Evolutionary conservation across 1,140 invertebrate genomes (phyloP), one percentile per base, ranked within the genome.

Genomic region (Drosophila ironensis): DNA sequence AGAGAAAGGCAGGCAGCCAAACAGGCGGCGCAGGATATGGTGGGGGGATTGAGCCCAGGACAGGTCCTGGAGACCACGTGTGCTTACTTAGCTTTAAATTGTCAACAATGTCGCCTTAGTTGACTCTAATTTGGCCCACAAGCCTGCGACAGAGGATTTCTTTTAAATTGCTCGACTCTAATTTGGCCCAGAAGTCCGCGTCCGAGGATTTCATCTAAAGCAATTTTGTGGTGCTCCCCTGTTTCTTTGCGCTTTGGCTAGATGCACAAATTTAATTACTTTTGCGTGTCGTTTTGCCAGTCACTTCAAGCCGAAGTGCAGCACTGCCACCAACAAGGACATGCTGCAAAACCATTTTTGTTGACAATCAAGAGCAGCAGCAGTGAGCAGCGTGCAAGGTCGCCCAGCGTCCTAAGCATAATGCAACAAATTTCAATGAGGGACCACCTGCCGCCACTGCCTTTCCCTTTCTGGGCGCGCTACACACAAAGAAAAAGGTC

Each of bases 401-500:
- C 77, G 60, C 63, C 48, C 42, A 82, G 67, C 77, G 68, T 72
- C 41, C 66, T 54, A 41, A 81, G 72, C 51, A 81, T 81, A 81
- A 82, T 81, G 76, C 56, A 82, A 81, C 76, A 82, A 81, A 82
- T 81, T 81, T 81, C 76, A 84, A 81, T 84, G 80, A 68, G 77
- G 48, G 61, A 57, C 74, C 67, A 66, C 57, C 72, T 56, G 66
- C 72, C 70, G 51, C 47, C 70, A 50, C 41, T 8, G 20, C 22
- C 14, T 14, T 14, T 12, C 8, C 41, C 14, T 16, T 37, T 14
- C 33, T 3, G 16, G 5, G 8, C 1, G 3, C 14, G 16, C 14
- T 37, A 7, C 33, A 33, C 30, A 12, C 4, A 12, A 6, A 33
- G 7, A 14, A 33, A 33, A 1, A 33, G 11, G n/a, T n/a, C n/a